Evolutionary conservation across 2,888 invertebrate genomes (phyloP).

Genomic region (Neelides folsomi): DNA sequence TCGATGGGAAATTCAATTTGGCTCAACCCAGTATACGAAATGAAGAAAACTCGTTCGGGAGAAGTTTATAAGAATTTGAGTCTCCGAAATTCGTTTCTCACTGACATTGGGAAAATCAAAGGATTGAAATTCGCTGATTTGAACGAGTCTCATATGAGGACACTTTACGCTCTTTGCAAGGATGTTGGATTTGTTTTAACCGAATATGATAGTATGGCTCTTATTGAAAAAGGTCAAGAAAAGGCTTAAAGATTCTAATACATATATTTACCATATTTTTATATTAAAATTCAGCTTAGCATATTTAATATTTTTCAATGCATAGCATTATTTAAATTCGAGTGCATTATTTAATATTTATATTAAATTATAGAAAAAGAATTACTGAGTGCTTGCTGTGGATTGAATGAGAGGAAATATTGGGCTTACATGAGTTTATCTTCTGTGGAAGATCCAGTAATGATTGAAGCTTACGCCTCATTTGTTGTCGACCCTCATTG

Average conservation of each 20-base stretch:
- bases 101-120: too few relatives aligned
- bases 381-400: background rate
- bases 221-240: background rate
- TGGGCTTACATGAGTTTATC: constrained; percentile 5
- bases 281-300: too few relatives aligned
- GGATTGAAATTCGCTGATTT: constrained; percentile 3
- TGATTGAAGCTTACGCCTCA: too few relatives aligned
- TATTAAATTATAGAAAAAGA: constrained; percentile 3
- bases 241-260: too few relatives aligned
- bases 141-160: constrained; percentile 5
- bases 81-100: background rate
- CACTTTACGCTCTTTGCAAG: constrained; percentile 1
- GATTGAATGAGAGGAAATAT: background rate
- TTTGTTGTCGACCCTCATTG: too few relatives aligned
- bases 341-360: too few relatives aligned
- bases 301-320: too few relatives aligned
- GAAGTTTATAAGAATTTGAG: background rate
- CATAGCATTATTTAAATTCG: too few relatives aligned
- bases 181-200: background rate
- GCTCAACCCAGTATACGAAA: constrained; percentile 4
- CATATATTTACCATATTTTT: too few relatives aligned
- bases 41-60: background rate
- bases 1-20: constrained; percentile 3
- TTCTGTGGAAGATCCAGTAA: background rate
- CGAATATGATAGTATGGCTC: constrained; percentile 1